A percentile compares a stretch with the other conserved stretches of the same genome.
Evolutionary conservation across 2,797 vertebrate species (phyloP).

Genomic region (Coregonus suidteri): DNA sequence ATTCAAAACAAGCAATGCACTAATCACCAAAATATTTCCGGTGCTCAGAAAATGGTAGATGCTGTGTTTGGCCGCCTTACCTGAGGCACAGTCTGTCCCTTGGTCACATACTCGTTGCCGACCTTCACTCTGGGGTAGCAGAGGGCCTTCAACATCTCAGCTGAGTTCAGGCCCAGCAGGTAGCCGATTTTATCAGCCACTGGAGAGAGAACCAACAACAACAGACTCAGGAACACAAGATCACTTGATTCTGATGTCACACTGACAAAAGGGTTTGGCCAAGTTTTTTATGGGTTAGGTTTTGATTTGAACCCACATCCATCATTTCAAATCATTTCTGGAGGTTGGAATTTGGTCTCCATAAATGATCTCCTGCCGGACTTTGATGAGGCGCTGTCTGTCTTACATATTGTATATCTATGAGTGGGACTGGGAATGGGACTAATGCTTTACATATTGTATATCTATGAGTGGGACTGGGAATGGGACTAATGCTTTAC

Average conservation of each 20-base stretch:
- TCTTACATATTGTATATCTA: too few species aligned
- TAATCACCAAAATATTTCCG: background rate
- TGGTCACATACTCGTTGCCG: too few species aligned
- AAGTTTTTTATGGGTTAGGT: background rate
- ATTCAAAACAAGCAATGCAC: background rate
- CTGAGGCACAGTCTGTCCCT: slow-evolving; percentile 61
- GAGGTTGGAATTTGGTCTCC: too few species aligned
- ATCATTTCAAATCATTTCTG: slow-evolving; percentile 28
- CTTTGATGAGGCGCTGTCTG: too few species aligned
- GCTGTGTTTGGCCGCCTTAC: background rate
- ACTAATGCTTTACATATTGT: too few species aligned
- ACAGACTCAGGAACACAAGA: background rate
- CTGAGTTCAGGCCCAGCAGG: slow-evolving; percentile 70
- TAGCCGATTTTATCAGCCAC: slow-evolving; percentile 63
- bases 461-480: too few species aligned
- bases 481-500: too few species aligned
- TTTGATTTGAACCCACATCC: background rate
- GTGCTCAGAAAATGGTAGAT: too few species aligned
- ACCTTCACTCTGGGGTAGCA: too few species aligned
- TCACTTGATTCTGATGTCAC: background rate
- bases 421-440: too few species aligned
- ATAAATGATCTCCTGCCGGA: too few species aligned
- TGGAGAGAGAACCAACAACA: background rate
- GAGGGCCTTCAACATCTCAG: slow-evolving; percentile 75
- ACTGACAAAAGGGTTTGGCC: background rate